These are phyloP conservation scores for Spinus olivaceus DNA, from an alignment of 2,797 vertebrate genomes.

Conservation along the genomic window DNA sequence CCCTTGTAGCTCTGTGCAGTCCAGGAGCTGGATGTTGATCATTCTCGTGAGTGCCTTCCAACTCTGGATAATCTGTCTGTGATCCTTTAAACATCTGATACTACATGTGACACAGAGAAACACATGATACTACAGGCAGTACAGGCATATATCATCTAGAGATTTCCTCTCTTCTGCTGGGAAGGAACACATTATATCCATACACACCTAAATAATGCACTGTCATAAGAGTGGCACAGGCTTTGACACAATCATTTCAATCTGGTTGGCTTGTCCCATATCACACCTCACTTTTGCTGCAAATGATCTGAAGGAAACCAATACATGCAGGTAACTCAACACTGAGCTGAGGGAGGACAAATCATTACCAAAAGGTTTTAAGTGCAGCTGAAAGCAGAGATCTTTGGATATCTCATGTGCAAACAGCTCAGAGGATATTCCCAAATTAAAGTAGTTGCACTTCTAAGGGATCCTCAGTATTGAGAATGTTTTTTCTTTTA, in stretches of 20 bases:
- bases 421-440: background rate
- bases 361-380: background rate
- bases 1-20: background rate
- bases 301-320: background rate
- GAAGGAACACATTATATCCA: background rate
- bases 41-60: background rate
- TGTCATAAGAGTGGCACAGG: background rate
- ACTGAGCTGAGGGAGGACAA: background rate
- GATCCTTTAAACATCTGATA: background rate
- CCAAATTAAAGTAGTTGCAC: background rate
- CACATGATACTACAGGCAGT: no score
- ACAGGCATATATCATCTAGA: background rate
- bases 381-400: background rate
- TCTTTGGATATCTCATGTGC: background rate
- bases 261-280: background rate
- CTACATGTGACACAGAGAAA: background rate
- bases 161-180: background rate
- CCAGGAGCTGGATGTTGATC: rapidly evolving
- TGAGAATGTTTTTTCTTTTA: background rate
- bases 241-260: background rate
- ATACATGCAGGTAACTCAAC: background rate
- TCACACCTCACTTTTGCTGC: background rate
- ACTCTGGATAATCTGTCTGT: no score
- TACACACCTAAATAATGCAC: background rate
- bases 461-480: background rate